Percentiles rank a stretch among this genome's conserved stretches.
phyloP scores from a whole-genome alignment of 1,140 invertebrate species.

The Lordiphosa collinella region DNA sequence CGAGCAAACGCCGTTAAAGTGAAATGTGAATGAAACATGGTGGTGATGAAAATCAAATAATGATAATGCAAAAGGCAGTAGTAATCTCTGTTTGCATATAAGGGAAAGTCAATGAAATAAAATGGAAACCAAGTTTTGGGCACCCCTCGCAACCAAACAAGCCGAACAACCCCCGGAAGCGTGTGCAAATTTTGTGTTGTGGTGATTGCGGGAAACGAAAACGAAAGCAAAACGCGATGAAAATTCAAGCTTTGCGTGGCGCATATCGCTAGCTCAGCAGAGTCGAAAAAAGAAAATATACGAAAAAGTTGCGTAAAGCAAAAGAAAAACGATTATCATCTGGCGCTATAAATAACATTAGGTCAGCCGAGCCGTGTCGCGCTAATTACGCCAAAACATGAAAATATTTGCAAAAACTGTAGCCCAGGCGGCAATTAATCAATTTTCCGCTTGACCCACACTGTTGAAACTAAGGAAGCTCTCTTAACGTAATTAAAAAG shows the following conservation, averaged over 20 bases:
- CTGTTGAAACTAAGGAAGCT: slow-evolving; percentile 28
- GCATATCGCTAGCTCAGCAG: slow-evolving; percentile 48
- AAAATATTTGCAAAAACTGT: slow-evolving; percentile 65
- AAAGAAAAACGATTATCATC: slow-evolving; percentile 69
- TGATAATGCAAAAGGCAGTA: slow-evolving; percentile 4
- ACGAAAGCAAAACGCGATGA: slow-evolving; percentile 59
- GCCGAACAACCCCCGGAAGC: slow-evolving; percentile 4
- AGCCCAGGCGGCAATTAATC: slow-evolving; percentile 62
- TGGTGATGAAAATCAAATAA: slow-evolving; percentile 22
- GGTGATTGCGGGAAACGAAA: slow-evolving; percentile 39
- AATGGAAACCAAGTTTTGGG: slow-evolving; percentile 1
- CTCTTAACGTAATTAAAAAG: slow-evolving; percentile 55
- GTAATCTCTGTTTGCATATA: slow-evolving; percentile 13
- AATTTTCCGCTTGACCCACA: slow-evolving; percentile 70
- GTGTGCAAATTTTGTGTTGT: slow-evolving; percentile 16
- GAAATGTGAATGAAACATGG: slow-evolving; percentile 4
- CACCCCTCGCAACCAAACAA: slow-evolving; percentile 6
- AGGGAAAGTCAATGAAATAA: slow-evolving; percentile 42
- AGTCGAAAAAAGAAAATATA: slow-evolving; percentile 16
- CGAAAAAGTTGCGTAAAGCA: slow-evolving; percentile 34
- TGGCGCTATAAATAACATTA: slow-evolving; percentile 63
- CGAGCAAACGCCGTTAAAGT: slow-evolving; percentile 16
- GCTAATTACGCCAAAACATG: slow-evolving; percentile 75
- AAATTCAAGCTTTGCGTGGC: slow-evolving; percentile 77
- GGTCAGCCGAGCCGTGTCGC: slow-evolving; percentile 21